Evolutionary conservation across 2,888 invertebrate species (phyloP), one percentile per base, ranked within the genome.

Genomic region (Eurytoma adleriae): DNA sequence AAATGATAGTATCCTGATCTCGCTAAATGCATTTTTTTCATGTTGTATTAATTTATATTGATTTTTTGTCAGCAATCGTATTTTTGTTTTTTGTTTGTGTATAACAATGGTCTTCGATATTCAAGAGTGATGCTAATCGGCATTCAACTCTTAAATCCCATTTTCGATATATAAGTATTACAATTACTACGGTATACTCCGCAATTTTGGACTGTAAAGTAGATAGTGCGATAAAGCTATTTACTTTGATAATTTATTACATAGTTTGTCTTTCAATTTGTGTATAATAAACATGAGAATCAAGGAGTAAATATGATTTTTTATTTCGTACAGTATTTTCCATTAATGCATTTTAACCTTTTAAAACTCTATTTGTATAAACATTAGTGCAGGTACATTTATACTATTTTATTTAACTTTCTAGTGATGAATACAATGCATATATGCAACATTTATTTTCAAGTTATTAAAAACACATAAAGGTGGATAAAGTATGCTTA

Each of bases 231-330:
- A 67, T 71, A 40, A 74, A 30, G 64, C 64, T 62, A 52, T 78
- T 71, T 72, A 72, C 66, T 74, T 66, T 78, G 48, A 81, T 77
- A 64, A 69, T 76, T 82, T 77, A 54, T 77, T 82, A 59, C 76
- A 83, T 77, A 80, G 77, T 84, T 84, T 85, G 84, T 85, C 83
- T 85, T 86, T 80, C 82, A 79, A 83, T 85, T 84, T 85, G 56
- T 85, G 83, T 86, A 84, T 80, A 83, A 84, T 85, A 64, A 68
- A 74, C 40, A 74, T 71, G 70, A 70, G 54, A 79, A 52, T 40
- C 30, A 54, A 59, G 57, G 40, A 59, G 66, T 62, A 40, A 27
- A 10, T 24, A 24, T 50, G 24, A 70, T 48, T 79, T 61, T 67
- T 78, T 7, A 27, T 54, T 78, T 20, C 30, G 18, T 14, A 61